Evolutionary conservation across 2,888 invertebrate genomes (phyloP).

Genomic region (Papilio demoleus): DNA sequence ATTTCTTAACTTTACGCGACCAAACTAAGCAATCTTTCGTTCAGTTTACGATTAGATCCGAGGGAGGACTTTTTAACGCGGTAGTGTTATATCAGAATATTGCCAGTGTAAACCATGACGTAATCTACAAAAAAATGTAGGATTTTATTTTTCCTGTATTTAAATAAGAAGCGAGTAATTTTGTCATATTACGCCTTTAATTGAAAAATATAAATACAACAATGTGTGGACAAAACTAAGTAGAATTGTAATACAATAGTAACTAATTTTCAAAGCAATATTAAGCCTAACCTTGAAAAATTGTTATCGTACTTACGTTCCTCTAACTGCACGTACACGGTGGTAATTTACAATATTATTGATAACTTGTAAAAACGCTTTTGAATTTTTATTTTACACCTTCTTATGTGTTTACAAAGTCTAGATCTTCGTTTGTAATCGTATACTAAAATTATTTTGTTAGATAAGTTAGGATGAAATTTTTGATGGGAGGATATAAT

Average conservation of each 20-base stretch:
- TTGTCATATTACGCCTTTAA: background rate
- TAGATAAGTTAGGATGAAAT: too few relatives aligned
- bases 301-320: background rate
- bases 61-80: slow-evolving; percentile 48
- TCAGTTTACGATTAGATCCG: slow-evolving; percentile 28
- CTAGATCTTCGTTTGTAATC: too few relatives aligned
- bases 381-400: too few relatives aligned
- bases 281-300: slow-evolving; percentile 2
- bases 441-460: too few relatives aligned
- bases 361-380: too few relatives aligned
- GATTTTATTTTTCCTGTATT: slow-evolving; percentile 37
- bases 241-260: background rate
- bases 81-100: slow-evolving; percentile 59
- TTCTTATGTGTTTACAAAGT: too few relatives aligned
- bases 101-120: slow-evolving; percentile 73
- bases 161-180: too few relatives aligned
- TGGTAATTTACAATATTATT: too few relatives aligned
- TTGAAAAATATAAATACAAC: slow-evolving; percentile 14
- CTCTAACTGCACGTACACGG: background rate
- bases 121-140: slow-evolving; percentile 51
- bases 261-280: background rate
- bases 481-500: background rate
- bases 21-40: slow-evolving; percentile 17
- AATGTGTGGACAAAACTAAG: background rate
- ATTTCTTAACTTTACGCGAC: slow-evolving; percentile 47